A percentile compares a stretch with the other conserved stretches of the same genome.
These are phyloP conservation scores for Caenorhabditis wallacei DNA, from an alignment of 2,888 invertebrate genomes.

Conservation along the genomic window DNA sequence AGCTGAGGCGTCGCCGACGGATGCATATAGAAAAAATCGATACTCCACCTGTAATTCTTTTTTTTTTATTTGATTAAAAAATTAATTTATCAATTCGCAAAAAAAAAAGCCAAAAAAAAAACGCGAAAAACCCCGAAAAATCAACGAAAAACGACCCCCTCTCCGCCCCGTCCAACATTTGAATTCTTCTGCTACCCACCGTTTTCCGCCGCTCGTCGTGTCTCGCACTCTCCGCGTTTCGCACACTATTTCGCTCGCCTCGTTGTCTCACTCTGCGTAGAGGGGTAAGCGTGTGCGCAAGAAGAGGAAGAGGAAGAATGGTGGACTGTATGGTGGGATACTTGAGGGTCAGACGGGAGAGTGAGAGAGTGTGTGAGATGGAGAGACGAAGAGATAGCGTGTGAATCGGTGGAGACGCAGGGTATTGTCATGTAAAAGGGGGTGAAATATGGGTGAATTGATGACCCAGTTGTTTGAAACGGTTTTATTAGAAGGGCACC, in stretches of 20 bases:
- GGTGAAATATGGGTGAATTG: slow-evolving; percentile 50
- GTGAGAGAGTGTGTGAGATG: not conserved
- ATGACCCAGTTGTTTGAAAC: slow-evolving; percentile 23
- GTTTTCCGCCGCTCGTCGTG: slow-evolving; percentile 14
- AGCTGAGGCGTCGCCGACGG: slow-evolving; percentile 18
- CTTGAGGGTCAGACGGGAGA: slow-evolving; percentile 29
- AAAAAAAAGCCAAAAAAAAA: slow-evolving; percentile 1
- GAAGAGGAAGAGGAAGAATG: slow-evolving; percentile 19
- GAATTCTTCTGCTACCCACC: slow-evolving; percentile 67
- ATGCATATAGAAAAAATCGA: slow-evolving; percentile 6
- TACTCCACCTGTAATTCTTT: not conserved
- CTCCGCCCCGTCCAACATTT: slow-evolving; percentile 38
- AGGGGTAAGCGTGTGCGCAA: slow-evolving; percentile 8
- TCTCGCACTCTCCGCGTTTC: slow-evolving; percentile 25
- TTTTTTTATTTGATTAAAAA: too few species aligned
- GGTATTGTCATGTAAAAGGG: slow-evolving; percentile 21
- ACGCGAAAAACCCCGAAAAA: slow-evolving; percentile 15
- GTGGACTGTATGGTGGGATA: slow-evolving; percentile 45
- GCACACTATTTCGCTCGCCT: slow-evolving; percentile 19
- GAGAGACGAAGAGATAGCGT: not conserved
- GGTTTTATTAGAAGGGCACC: not conserved
- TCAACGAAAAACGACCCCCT: slow-evolving; percentile 3
- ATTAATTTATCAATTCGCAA: not conserved
- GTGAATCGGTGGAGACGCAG: slow-evolving; percentile 16
- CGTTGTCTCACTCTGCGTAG: slow-evolving; percentile 23